Conservation (phyloP, 37 sponge, comb jelly and placozoan genomes). For the Axinella damicornis region DNA sequence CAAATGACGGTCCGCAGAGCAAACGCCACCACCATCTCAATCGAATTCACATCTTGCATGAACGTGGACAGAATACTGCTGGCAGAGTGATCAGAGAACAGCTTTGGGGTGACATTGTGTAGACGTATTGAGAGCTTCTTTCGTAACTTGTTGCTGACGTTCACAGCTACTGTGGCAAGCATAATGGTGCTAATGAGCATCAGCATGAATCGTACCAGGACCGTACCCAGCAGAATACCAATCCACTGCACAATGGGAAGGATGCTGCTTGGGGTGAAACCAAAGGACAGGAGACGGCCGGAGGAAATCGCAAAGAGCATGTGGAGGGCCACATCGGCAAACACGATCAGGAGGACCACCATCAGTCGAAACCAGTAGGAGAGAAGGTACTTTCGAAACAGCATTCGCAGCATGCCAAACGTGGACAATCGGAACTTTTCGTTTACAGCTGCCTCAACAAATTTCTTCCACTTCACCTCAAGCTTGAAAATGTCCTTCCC, state of each 20-base stretch:
- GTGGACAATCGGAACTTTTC: conserved; percentile 13
- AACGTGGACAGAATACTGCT: conserved; percentile 28
- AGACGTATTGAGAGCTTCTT: conserved; percentile 33
- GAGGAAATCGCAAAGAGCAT: conserved; percentile 35
- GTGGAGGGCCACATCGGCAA: conserved; percentile 31
- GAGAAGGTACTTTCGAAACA: conserved; percentile 6
- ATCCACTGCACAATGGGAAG: neutral
- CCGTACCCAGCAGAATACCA: conserved; percentile 25
- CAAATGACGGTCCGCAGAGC: conserved; percentile 15
- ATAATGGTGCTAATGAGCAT: neutral
- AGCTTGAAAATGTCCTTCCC: conserved; percentile 20
- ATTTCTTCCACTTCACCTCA: conserved; percentile 47
- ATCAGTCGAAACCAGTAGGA: conserved; percentile 6
- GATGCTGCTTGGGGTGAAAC: neutral
- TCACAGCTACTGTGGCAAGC: conserved; percentile 33
- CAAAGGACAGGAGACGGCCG: conserved; percentile 16
- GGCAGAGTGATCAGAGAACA: conserved; percentile 12
- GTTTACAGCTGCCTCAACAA: conserved; percentile 23
- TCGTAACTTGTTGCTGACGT: conserved; percentile 27
- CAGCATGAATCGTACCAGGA: conserved; percentile 33
- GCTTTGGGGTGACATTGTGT: conserved; percentile 7
- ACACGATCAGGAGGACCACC: conserved; percentile 14
- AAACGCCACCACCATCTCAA: conserved; percentile 48
- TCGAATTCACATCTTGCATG: conserved; percentile 34
- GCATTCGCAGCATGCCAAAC: conserved; percentile 7